phyloP scores from a whole-genome alignment of 2,113 vertebrate species.

The Ptychochromis oligacanthus region DNA sequence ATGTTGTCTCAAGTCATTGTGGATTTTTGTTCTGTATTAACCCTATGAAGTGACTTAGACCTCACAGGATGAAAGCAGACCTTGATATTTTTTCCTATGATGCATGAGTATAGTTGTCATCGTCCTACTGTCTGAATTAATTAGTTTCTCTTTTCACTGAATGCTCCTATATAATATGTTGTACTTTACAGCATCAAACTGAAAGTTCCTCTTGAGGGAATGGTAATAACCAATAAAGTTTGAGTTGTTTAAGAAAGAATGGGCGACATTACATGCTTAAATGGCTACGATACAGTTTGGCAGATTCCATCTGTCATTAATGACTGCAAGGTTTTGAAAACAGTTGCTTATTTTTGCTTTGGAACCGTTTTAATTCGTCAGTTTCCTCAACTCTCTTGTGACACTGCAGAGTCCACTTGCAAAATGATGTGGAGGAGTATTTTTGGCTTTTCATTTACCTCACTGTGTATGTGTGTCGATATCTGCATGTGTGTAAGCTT shows the following conservation, averaged over 20 bases:
- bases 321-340: constrained; percentile 16
- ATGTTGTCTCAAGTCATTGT: too few species aligned
- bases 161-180: not conserved
- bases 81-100: not conserved
- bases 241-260: not conserved
- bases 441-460: constrained; percentile 49
- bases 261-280: not conserved
- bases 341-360: constrained; percentile 31
- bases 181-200: not conserved
- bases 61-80: not conserved
- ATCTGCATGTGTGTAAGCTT: constrained; percentile 7
- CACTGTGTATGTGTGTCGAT: constrained; percentile 11
- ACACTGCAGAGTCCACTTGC: constrained; percentile 20
- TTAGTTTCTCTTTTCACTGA: not conserved
- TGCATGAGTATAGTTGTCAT: not conserved
- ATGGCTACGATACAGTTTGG: not conserved
- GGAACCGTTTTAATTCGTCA: constrained; percentile 20
- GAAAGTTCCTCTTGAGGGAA: not conserved
- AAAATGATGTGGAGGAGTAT: constrained; percentile 38
- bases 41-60: not conserved
- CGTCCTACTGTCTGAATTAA: not conserved
- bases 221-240: not conserved
- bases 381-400: constrained; percentile 39
- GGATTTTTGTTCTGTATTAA: too few species aligned
- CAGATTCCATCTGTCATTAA: constrained; percentile 35